A percentile compares a stretch with the other conserved stretches of the same genome.
phyloP scores from a whole-genome alignment of 2,797 vertebrate species.

The Cyprinodon diabolis region DNA sequence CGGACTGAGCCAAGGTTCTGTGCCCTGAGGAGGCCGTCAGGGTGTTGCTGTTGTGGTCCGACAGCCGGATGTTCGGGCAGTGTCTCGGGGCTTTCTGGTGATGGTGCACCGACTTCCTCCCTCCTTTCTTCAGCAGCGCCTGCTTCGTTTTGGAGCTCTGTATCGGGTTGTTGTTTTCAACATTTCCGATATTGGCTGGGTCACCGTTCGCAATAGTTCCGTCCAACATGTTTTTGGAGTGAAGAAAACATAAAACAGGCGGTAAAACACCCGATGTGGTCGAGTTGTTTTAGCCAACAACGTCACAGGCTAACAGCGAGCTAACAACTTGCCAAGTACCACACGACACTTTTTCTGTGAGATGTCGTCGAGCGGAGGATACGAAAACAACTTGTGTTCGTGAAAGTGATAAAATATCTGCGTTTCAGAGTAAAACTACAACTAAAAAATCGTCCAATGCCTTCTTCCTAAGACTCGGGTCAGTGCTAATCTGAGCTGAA shows the following conservation, averaged over 20 bases:
- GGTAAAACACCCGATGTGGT: conserved; percentile 3
- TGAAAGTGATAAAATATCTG: background rate
- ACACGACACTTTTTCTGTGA: background rate
- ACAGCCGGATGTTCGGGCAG: conserved; percentile 26
- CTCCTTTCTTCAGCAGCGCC: conserved; percentile 57
- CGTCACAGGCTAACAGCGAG: conserved; percentile 43
- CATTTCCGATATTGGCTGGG: conserved; percentile 46
- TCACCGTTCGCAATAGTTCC: conserved; percentile 35
- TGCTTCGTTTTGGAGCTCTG: conserved; percentile 33
- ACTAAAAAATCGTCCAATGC: background rate
- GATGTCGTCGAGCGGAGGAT: background rate
- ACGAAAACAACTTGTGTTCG: background rate
- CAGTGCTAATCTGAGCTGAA: rapidly evolving
- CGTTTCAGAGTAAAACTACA: background rate
- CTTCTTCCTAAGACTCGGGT: background rate
- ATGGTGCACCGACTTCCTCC: conserved; percentile 39
- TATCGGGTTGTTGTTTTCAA: conserved; percentile 61
- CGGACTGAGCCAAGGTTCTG: conserved; percentile 20
- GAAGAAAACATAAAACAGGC: conserved; percentile 52
- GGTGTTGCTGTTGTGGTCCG: conserved; percentile 52
- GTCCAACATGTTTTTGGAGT: conserved; percentile 50
- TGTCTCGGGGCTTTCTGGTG: conserved; percentile 46
- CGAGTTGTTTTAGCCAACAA: conserved; percentile 25
- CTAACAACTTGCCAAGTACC: conserved; percentile 1
- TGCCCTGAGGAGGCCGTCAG: background rate